Evolutionary conservation across 64 coral and sea anemone species (phyloP).

Genomic region (Montipora cactus): DNA sequence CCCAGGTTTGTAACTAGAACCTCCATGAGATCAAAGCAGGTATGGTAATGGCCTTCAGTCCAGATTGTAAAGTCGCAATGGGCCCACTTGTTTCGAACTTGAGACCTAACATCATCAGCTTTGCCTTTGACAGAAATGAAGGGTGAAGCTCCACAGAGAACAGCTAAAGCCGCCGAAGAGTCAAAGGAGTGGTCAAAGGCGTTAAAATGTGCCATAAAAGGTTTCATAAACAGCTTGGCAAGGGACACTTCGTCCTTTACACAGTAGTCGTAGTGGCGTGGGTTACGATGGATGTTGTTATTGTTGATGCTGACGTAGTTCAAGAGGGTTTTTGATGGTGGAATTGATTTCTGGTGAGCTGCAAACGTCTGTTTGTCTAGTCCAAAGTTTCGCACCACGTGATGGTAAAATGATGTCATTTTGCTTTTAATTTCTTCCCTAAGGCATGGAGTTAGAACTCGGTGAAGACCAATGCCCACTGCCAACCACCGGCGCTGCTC

Average conservation of each 20-base stretch:
- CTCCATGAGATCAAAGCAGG: background rate
- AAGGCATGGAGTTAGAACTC: background rate
- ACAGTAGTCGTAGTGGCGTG: background rate
- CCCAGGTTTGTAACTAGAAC: background rate
- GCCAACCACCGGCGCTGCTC: background rate
- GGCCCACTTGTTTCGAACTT: background rate
- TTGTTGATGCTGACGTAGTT: background rate
- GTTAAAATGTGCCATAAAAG: background rate
- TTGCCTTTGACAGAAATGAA: background rate
- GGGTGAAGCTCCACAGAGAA: background rate
- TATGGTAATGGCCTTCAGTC: background rate
- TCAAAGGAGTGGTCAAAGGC: background rate
- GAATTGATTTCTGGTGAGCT: background rate
- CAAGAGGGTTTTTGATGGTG: background rate
- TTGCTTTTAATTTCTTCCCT: background rate
- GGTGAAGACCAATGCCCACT: background rate
- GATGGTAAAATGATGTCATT: background rate
- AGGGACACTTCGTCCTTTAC: background rate
- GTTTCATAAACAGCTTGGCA: background rate
- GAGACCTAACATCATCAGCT: background rate
- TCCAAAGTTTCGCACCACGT: background rate
- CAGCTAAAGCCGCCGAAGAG: background rate
- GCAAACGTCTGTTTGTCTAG: background rate
- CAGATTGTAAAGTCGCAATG: background rate
- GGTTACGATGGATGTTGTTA: background rate